phyloP scores from a whole-genome alignment of 2,888 invertebrate genomes.

The Drosophila fungiperda region DNA sequence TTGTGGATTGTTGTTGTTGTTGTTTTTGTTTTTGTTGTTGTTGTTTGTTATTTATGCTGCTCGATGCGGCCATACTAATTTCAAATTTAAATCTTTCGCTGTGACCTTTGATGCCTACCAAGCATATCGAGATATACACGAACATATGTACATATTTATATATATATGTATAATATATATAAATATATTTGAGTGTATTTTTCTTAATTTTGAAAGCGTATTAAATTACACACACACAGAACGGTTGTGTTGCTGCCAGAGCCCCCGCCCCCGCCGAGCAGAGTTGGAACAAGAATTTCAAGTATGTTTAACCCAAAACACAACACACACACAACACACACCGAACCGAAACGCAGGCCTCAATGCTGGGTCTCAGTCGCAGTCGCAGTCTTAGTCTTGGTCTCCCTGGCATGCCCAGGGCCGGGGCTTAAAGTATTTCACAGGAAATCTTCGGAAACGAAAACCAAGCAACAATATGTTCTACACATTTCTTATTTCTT shows the following conservation, averaged over 20 bases:
- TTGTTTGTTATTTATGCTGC: conserved; percentile 62
- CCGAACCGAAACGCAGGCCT: conserved; percentile 29
- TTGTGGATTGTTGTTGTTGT: conserved; percentile 23
- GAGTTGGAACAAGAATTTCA: conserved; percentile 80
- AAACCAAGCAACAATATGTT: conserved; percentile 77
- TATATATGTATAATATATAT: conserved; percentile 25
- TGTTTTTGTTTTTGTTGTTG: conserved; percentile 17
- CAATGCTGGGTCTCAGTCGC: conserved; percentile 28
- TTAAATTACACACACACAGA: conserved; percentile 71
- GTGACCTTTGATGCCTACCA: conserved; percentile 77
- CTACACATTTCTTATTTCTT: conserved; percentile 72
- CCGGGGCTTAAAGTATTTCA: conserved; percentile 80
- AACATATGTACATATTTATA: conserved; percentile 10
- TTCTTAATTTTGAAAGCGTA: conserved; percentile 80
- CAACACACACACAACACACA: conserved; percentile 44
- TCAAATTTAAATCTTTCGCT: conserved; percentile 74
- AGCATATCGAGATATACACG: conserved; percentile 47
- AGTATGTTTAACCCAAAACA: conserved; percentile 81
- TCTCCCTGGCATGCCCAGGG: conserved; percentile 49
- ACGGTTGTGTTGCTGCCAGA: conserved; percentile 13
- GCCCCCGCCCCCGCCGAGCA: conserved; percentile 25
- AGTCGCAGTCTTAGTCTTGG: conserved; percentile 26
- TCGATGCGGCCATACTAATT: conserved; percentile 71
- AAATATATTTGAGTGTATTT: conserved; percentile 47
- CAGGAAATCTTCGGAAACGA: conserved; percentile 80